phyloP scores from a whole-genome alignment of 2,113 vertebrate species.

The Myotis yumanensis region DNA sequence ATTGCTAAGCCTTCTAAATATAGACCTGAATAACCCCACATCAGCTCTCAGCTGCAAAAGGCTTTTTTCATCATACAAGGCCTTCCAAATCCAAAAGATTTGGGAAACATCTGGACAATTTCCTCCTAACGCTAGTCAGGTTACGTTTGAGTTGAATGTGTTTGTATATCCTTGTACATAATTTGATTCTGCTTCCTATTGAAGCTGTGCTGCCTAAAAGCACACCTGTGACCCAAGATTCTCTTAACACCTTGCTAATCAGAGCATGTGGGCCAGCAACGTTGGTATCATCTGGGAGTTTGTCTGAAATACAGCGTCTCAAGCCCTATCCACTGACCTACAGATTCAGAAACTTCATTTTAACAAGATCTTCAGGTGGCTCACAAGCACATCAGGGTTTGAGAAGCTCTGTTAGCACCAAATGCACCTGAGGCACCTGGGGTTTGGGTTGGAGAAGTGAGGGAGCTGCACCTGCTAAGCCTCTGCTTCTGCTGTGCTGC shows the following conservation, averaged over 20 bases:
- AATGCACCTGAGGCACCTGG: neutral
- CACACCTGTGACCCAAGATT: neutral
- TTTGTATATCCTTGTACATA: neutral
- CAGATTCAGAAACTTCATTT: neutral
- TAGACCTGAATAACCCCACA: neutral
- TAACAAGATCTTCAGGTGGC: conserved; percentile 17
- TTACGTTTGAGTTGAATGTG: neutral
- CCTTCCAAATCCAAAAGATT: conserved; percentile 35
- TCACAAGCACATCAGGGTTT: neutral
- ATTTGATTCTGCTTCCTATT: neutral
- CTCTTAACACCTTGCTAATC: conserved; percentile 36
- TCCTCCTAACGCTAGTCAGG: neutral
- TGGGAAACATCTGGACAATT: neutral
- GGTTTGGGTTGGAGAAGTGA: neutral
- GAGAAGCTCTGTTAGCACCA: conserved; percentile 1
- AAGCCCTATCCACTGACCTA: neutral
- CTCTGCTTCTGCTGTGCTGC: neutral
- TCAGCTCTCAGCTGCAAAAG: neutral
- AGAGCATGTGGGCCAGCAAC: neutral
- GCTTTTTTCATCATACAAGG: neutral
- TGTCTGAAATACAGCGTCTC: neutral
- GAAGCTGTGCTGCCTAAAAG: neutral
- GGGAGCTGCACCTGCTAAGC: neutral
- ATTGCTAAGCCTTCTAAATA: neutral
- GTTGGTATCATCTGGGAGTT: neutral